Evolutionary conservation across 2,888 invertebrate species (phyloP), one percentile per base, ranked within the genome.

Genomic region (Euspilapteryx auroguttella): DNA sequence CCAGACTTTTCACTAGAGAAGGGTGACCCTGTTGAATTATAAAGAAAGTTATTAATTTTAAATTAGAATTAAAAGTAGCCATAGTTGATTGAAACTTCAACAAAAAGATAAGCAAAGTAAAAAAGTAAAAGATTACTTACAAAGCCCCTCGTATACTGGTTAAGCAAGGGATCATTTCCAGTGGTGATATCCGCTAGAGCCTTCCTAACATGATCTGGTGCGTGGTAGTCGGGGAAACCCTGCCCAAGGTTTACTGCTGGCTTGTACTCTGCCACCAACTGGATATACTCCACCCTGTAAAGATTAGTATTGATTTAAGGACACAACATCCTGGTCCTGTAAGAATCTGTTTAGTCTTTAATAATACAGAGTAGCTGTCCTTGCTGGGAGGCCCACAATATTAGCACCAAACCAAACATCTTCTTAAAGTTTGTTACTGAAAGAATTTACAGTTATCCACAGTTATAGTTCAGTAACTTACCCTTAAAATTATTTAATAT

Each of bases 11-110:
- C 0, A 98, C 88, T 32, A 99, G 71, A 36, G 93, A 80, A 1
- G 91, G 89, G 59, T 96, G 95, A 15, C 97, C 97, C 95, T 96
- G 64, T n/a, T n/a, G n/a, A n/a, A n/a, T n/a, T n/a, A n/a, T n/a
- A n/a, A n/a, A n/a, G n/a, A n/a, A n/a, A n/a, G n/a, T n/a, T n/a
- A n/a, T n/a, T n/a, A n/a, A 25, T 15, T 4, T 12, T 12, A 24
- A 12, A 24, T n/a, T 5, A 24, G n/a, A n/a, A 6, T n/a, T 4
- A n/a, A n/a, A 22, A 4, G 3, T 13, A 12, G 3, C 24, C 12
- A 12, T 24, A 24, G 12, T 24, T 24, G 8, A 20, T 3, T 20
- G 21, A 3, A 9, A 15, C 24, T n/a, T 28, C 20, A 14, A 24
- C 7, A 27, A 27, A 29, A 32, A 34, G 25, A 10, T 17, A 30